Conservation (phyloP, 2,797 vertebrate species). For the Tapirus indicus region DNA sequence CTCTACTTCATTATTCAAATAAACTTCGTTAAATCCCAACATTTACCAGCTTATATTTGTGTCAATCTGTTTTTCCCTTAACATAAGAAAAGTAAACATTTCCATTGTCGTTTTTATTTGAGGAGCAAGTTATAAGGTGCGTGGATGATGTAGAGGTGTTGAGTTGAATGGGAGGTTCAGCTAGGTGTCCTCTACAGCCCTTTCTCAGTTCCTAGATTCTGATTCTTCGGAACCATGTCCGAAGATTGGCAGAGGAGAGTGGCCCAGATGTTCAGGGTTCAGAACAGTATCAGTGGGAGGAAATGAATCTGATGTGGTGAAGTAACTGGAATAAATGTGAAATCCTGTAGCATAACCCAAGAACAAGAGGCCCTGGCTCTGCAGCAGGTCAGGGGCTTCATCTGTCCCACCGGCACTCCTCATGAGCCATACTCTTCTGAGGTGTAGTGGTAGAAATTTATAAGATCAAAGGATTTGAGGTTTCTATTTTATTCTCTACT, state of each 20-base stretch:
- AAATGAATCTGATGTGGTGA: background rate
- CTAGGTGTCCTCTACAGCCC: background rate
- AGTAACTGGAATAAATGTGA: background rate
- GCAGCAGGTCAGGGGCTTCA: background rate
- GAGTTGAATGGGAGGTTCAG: background rate
- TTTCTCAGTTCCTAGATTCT: background rate
- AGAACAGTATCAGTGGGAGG: background rate
- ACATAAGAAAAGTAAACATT: constrained; percentile 20
- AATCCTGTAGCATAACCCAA: background rate
- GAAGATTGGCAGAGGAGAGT: background rate
- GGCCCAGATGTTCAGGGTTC: background rate
- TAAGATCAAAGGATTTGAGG: background rate
- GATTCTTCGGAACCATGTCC: background rate
- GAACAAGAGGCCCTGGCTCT: too few relatives aligned
- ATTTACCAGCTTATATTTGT: background rate
- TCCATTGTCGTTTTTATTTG: background rate
- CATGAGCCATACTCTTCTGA: background rate
- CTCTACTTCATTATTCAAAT: background rate
- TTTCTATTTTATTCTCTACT: background rate
- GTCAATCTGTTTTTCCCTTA: background rate
- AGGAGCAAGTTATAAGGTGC: background rate
- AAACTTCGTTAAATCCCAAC: background rate
- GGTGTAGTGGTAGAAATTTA: background rate
- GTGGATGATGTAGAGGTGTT: background rate
- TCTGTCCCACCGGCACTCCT: background rate